Conservation (phyloP, 2,888 invertebrate genomes). For the Escarpia spicata region DNA sequence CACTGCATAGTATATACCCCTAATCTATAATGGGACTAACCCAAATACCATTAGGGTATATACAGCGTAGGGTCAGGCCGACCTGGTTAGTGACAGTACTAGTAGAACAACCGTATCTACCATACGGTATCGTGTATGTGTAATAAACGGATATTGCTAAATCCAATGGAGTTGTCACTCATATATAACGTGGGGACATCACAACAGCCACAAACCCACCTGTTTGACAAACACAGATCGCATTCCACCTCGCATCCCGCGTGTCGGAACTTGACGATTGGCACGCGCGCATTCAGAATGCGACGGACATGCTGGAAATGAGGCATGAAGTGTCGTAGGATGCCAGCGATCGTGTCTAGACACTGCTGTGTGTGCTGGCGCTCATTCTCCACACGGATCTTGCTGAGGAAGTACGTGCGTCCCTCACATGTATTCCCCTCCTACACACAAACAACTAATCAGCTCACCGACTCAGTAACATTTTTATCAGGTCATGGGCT, state of each 20-base stretch:
- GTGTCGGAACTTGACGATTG: conserved; percentile 86
- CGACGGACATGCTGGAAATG: conserved; percentile 73
- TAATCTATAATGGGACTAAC: no score
- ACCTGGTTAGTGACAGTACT: no score
- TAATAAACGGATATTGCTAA: no score
- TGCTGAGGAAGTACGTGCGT: conserved; percentile 72
- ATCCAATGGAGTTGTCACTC: no score
- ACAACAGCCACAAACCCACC: conserved; percentile 72
- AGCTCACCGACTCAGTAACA: neutral
- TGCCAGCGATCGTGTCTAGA: conserved; percentile 78
- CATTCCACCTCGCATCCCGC: conserved; percentile 81
- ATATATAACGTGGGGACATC: neutral
- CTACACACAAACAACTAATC: conserved; percentile 2
- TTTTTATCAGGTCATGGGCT: no score
- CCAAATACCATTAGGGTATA: no score
- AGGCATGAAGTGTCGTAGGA: conserved; percentile 79
- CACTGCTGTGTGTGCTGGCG: conserved; percentile 76
- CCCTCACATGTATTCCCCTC: conserved; percentile 19
- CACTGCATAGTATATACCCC: no score
- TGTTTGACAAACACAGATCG: conserved; percentile 84
- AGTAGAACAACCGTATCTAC: no score
- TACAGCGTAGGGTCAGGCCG: no score
- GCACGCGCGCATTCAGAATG: conserved; percentile 86
- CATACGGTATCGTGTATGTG: no score
- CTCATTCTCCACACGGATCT: conserved; percentile 71